Evolutionary conservation across 2,888 invertebrate genomes (phyloP).

Genomic region (Cheilosia vernalis): DNA sequence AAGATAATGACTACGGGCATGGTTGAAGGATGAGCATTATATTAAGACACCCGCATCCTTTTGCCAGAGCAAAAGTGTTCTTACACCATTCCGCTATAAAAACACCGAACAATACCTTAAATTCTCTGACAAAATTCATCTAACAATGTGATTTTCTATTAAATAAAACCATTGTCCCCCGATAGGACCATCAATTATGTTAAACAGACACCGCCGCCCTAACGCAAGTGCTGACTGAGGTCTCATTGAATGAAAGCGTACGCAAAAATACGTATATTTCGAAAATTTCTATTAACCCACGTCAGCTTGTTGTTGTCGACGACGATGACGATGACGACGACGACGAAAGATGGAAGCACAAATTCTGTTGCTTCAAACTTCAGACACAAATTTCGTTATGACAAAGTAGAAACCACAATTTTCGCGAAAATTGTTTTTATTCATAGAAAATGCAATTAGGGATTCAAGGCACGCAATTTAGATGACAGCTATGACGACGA

Average conservation of each 20-base stretch:
- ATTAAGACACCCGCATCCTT: too few species aligned
- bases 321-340: too few species aligned
- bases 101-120: constrained; percentile 14
- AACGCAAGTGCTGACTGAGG: constrained; percentile 47
- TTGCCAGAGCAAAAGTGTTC: neutral
- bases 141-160: constrained; percentile 11
- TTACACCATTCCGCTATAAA: neutral
- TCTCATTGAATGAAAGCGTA: constrained; percentile 41
- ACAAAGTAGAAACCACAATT: constrained; percentile 58
- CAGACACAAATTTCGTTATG: constrained; percentile 60
- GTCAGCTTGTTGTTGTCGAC: constrained; percentile 27
- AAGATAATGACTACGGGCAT: too few species aligned
- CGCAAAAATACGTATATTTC: constrained; percentile 37
- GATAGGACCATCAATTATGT: constrained; percentile 52
- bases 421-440: constrained; percentile 65
- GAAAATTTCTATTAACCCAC: constrained; percentile 58
- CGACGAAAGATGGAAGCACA: constrained; percentile 12
- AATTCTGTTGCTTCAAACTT: constrained; percentile 56
- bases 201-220: constrained; percentile 38
- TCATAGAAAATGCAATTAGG: constrained; percentile 66
- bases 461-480: constrained; percentile 64
- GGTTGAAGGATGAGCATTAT: too few species aligned
- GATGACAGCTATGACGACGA: constrained; percentile 47
- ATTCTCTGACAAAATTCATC: constrained; percentile 1
- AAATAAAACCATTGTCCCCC: constrained; percentile 21